Conservation (phyloP, 2,113 vertebrate genomes). For the Tinamus guttatus region DNA sequence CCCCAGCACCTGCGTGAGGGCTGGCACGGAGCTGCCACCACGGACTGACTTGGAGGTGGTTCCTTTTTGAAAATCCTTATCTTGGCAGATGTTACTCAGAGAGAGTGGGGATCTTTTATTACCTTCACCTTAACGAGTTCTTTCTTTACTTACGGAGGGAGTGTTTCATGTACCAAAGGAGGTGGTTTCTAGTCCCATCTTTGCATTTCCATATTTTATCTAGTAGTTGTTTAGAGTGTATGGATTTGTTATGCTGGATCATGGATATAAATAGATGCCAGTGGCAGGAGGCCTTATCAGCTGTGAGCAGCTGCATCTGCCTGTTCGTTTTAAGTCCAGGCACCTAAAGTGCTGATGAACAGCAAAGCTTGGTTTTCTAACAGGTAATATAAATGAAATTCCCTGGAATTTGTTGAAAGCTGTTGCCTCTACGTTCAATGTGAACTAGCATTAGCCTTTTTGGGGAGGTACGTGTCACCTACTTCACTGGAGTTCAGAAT, state of each 20-base stretch:
- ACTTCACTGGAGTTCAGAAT: neutral
- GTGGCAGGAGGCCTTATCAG: slow-evolving; percentile 21
- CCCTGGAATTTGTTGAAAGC: neutral
- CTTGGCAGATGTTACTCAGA: neutral
- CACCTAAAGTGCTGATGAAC: neutral
- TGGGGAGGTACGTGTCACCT: neutral
- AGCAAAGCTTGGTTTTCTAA: neutral
- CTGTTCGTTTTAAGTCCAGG: slow-evolving; percentile 1
- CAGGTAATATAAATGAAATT: neutral
- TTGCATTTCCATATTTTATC: neutral
- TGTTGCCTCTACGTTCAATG: neutral
- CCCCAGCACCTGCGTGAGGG: neutral
- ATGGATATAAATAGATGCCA: neutral
- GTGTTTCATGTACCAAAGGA: neutral
- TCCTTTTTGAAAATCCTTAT: neutral
- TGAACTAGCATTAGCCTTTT: neutral
- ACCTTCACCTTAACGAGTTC: neutral
- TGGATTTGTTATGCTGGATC: neutral
- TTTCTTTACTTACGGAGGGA: neutral
- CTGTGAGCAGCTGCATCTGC: slow-evolving; percentile 30
- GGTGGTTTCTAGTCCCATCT: neutral
- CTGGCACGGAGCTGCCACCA: neutral
- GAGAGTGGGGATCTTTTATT: neutral
- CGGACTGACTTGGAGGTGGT: neutral
- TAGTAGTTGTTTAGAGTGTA: neutral